A percentile compares a stretch with the other conserved stretches of the same genome.
phyloP scores from a whole-genome alignment of 2,797 vertebrate species.

The Myripristis murdjan region DNA sequence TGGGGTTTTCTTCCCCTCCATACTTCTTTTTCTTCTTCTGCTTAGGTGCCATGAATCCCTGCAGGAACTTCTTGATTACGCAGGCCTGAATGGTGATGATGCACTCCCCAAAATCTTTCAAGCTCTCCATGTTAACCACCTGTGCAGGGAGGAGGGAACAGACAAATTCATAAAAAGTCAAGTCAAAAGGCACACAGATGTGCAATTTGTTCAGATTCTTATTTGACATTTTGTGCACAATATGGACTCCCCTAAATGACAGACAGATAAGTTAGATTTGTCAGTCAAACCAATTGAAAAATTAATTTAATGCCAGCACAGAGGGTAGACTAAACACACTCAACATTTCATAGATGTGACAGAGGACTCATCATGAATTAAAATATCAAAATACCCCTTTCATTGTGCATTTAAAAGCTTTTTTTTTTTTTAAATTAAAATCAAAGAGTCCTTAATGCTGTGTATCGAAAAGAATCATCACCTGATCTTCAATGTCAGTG shows the following conservation, averaged over 20 bases:
- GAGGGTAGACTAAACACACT: too few relatives aligned
- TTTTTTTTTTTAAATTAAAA: too few relatives aligned
- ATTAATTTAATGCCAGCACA: too few relatives aligned
- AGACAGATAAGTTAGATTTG: not conserved
- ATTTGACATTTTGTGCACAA: not conserved
- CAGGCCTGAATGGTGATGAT: slow-evolving; percentile 94
- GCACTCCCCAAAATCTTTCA: slow-evolving; percentile 96
- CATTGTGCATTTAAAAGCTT: too few relatives aligned
- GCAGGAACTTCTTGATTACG: slow-evolving; percentile 98
- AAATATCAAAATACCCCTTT: too few relatives aligned
- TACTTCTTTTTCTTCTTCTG: slow-evolving; percentile 94
- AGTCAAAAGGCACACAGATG: not conserved
- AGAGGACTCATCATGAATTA: too few relatives aligned
- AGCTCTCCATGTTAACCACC: slow-evolving; percentile 89
- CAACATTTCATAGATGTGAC: too few relatives aligned
- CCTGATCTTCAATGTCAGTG: slow-evolving; percentile 75
- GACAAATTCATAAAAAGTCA: not conserved
- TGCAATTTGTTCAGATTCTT: too few relatives aligned
- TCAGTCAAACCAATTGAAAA: not conserved
- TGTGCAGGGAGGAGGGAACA: slow-evolving; percentile 63
- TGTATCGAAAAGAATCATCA: slow-evolving; percentile 24
- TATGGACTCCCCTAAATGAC: not conserved
- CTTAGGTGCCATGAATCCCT: slow-evolving; percentile 99
- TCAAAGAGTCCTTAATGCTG: not conserved
- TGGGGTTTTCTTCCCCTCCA: slow-evolving; percentile 88